Evolutionary conservation across 2,797 vertebrate species (phyloP).

Genomic region (Fratercula arctica): DNA sequence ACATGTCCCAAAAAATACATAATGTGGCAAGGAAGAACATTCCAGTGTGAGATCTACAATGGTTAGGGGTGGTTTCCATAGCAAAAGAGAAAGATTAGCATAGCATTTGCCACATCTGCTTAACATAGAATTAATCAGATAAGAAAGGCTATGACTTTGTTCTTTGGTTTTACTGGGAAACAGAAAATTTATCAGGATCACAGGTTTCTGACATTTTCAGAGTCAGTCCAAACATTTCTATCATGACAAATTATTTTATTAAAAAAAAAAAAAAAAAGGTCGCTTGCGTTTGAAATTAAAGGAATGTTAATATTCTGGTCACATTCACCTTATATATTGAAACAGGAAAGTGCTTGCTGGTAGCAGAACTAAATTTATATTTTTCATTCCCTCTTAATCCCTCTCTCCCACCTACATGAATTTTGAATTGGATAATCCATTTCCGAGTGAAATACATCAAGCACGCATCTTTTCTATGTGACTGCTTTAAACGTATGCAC

Average conservation of each 20-base stretch:
- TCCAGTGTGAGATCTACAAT: neutral
- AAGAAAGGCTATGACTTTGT: neutral
- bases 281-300: neutral
- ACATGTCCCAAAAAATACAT: neutral
- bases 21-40: neutral
- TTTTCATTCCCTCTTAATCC: neutral
- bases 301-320: neutral
- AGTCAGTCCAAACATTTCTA: neutral
- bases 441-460: neutral
- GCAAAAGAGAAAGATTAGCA: neutral
- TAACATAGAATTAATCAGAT: conserved; percentile 1
- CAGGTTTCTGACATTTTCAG: neutral
- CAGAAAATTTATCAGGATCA: neutral
- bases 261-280: neutral
- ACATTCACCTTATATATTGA: neutral
- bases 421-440: neutral
- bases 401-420: neutral
- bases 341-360: neutral
- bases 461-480: neutral
- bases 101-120: neutral
- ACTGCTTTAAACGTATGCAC: neutral
- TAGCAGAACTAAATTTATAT: neutral
- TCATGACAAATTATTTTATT: neutral
- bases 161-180: neutral
- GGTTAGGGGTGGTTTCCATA: neutral